Conservation (phyloP, 2,113 vertebrate genomes). For the Casuarius casuarius region DNA sequence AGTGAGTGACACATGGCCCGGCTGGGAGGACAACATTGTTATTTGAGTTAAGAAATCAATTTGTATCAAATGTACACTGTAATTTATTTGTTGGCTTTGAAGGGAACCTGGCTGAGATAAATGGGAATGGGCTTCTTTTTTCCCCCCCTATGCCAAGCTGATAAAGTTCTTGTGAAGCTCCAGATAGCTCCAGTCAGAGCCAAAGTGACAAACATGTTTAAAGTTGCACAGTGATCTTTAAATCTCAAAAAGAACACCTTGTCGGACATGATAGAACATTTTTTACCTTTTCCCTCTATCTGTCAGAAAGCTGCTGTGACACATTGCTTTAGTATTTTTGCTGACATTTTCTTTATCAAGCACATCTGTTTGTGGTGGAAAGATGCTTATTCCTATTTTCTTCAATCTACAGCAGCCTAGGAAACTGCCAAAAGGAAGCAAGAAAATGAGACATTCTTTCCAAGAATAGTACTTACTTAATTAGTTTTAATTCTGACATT, state of each 20-base stretch:
- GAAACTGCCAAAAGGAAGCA: conserved; percentile 60
- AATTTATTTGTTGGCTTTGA: conserved; percentile 99
- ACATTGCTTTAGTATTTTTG: conserved; percentile 94
- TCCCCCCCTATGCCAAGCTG: conserved; percentile 81
- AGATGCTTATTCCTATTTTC: conserved; percentile 87
- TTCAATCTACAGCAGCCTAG: conserved; percentile 75
- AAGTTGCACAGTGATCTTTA: conserved; percentile 99
- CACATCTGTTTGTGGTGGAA: conserved; percentile 92
- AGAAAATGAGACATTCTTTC: conserved; percentile 80
- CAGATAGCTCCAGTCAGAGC: conserved; percentile 96
- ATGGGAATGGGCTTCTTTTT: conserved; percentile 91
- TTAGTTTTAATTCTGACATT: conserved; percentile 13
- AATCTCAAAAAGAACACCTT: conserved; percentile 99
- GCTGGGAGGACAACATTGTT: conserved; percentile 99
- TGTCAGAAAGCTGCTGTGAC: conserved; percentile 93
- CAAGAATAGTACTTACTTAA: not conserved
- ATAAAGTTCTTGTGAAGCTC: conserved; percentile 99
- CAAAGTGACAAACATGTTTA: conserved; percentile 98
- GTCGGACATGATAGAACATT: conserved; percentile 99
- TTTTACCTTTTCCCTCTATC: conserved; percentile 96
- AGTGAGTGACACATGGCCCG: conserved; percentile 99
- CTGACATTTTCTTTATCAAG: conserved; percentile 99
- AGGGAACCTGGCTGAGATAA: conserved; percentile 99
- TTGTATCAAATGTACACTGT: conserved; percentile 99
- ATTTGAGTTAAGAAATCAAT: conserved; percentile 99